Percentiles rank a stretch among this genome's conserved stretches.
These are phyloP conservation scores for Melanotaenia nigrans DNA, from an alignment of 2,797 vertebrate genomes.

Conservation along the genomic window DNA sequence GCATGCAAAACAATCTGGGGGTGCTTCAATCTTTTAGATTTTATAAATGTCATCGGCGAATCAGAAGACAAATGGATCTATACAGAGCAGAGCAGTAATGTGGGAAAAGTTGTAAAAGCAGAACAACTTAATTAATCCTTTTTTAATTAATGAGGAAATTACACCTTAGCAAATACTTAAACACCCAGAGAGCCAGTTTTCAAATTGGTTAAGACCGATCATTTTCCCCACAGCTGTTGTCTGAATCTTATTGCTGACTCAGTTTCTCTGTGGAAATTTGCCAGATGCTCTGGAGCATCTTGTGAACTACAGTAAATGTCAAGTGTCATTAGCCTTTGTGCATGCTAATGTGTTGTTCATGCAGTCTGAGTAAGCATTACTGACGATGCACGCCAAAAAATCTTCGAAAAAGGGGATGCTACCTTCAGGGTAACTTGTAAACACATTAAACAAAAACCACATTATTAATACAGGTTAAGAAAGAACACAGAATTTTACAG, in stretches of 20 bases:
- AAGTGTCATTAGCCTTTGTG: constrained; percentile 71
- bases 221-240: constrained; percentile 65
- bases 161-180: constrained; percentile 1
- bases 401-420: constrained; percentile 42
- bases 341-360: constrained; percentile 71
- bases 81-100: background rate
- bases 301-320: constrained; percentile 79
- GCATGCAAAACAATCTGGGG: constrained; percentile 36
- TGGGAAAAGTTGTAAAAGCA: background rate
- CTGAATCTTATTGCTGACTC: constrained; percentile 65
- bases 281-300: constrained; percentile 76
- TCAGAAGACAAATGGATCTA: background rate
- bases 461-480: constrained; percentile 32
- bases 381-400: constrained; percentile 44
- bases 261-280: constrained; percentile 73
- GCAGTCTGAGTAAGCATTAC: constrained; percentile 65
- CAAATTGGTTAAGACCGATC: constrained; percentile 38
- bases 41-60: constrained; percentile 22
- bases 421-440: constrained; percentile 31
- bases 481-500: constrained; percentile 8
- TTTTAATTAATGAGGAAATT: background rate
- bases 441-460: constrained; percentile 21
- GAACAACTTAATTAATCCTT: constrained; percentile 2
- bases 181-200: constrained; percentile 25
- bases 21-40: constrained; percentile 19